phyloP scores from a whole-genome alignment of 2,888 invertebrate genomes.

The Pristionchus mayeri region DNA sequence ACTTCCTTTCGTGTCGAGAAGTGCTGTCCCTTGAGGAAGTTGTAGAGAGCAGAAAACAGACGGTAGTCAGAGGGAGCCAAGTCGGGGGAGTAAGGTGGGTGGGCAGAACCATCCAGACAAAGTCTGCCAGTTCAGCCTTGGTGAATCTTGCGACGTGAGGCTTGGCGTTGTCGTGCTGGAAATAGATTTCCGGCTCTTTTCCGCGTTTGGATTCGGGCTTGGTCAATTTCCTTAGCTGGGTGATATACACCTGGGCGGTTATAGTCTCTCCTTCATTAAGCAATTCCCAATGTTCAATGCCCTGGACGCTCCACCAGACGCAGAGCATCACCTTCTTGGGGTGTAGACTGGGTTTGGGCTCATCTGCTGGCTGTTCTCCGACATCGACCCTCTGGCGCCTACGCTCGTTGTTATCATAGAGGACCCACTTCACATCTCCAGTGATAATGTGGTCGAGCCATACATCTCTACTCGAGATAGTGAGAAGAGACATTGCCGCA shows the following conservation, averaged over 20 bases:
- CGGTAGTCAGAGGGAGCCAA: not conserved
- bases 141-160: not conserved
- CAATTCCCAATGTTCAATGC: not conserved
- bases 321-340: too few relatives aligned
- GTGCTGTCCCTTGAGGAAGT: not conserved
- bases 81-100: constrained; percentile 10
- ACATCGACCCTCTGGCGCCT: too few relatives aligned
- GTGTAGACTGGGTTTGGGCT: not conserved
- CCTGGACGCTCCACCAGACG: not conserved
- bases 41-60: not conserved
- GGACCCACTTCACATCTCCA: too few relatives aligned
- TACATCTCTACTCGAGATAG: too few relatives aligned
- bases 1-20: not conserved
- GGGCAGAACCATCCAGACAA: not conserved
- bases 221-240: not conserved
- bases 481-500: too few relatives aligned
- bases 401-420: too few relatives aligned
- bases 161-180: not conserved
- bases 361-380: too few relatives aligned
- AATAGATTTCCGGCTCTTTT: not conserved
- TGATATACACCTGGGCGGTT: not conserved
- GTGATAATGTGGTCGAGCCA: not conserved
- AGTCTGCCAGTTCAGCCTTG: not conserved
- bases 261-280: not conserved
- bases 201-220: not conserved